A percentile compares a stretch with the other conserved stretches of the same genome.
Conservation (phyloP, 1,140 invertebrate species). For the Cecropterus lyciades region DNA sequence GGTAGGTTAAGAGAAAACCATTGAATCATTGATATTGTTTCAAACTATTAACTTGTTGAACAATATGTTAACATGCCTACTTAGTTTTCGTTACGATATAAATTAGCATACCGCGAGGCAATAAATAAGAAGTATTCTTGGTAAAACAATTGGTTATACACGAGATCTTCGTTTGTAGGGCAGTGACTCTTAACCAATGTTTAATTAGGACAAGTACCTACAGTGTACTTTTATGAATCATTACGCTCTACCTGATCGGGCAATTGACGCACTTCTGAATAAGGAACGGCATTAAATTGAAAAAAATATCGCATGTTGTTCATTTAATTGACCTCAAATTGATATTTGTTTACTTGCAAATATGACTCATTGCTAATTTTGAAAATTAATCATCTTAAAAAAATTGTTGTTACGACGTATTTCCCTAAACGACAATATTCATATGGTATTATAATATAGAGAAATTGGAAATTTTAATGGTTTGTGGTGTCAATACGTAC, state of each 20-base stretch:
- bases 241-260: slow-evolving; percentile 11
- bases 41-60: too few relatives aligned
- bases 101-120: background rate
- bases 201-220: slow-evolving; percentile 27
- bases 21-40: background rate
- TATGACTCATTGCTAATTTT: slow-evolving; percentile 5
- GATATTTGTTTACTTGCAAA: too few relatives aligned
- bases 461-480: too few relatives aligned
- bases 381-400: too few relatives aligned
- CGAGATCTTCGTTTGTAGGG: background rate
- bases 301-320: background rate
- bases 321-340: too few relatives aligned
- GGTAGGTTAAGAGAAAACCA: too few relatives aligned
- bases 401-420: too few relatives aligned
- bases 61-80: background rate
- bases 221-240: slow-evolving; percentile 13
- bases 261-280: slow-evolving; percentile 16
- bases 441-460: too few relatives aligned
- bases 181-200: slow-evolving; percentile 18
- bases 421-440: too few relatives aligned
- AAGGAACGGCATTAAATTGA: slow-evolving; percentile 1
- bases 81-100: background rate
- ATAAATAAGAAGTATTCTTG: slow-evolving; percentile 3
- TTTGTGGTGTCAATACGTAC: too few relatives aligned
- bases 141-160: slow-evolving; percentile 6